phyloP scores from a whole-genome alignment of 1,140 invertebrate species.

The Eubasilissa regina region DNA sequence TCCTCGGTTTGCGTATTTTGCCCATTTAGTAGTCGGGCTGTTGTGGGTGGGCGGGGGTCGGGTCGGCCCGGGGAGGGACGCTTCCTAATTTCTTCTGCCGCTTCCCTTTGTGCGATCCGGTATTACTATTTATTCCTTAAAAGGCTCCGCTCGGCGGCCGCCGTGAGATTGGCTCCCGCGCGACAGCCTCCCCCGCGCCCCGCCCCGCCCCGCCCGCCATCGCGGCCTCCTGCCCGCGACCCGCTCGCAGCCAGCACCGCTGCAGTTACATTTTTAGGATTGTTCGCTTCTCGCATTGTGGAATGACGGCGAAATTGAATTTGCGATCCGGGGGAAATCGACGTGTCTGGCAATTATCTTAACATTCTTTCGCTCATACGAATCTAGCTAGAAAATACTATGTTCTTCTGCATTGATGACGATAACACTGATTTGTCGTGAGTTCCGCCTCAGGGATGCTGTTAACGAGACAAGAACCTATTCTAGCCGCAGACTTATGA shows the following conservation, averaged over 20 bases:
- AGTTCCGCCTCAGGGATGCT: too few species aligned
- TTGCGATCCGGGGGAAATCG: background rate
- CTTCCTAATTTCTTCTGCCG: constrained; percentile 54
- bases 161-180: constrained; percentile 48
- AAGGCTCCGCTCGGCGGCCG: constrained; percentile 48
- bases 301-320: constrained; percentile 26
- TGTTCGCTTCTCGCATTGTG: constrained; percentile 39
- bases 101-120: constrained; percentile 54
- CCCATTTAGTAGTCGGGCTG: constrained; percentile 50
- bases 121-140: constrained; percentile 56
- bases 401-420: background rate
- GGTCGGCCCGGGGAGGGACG: constrained; percentile 24
- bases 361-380: background rate
- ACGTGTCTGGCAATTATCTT: background rate
- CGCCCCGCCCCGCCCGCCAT: constrained; percentile 65
- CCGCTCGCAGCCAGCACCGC: constrained; percentile 62
- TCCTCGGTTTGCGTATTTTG: constrained; percentile 52
- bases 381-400: background rate
- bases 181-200: constrained; percentile 45
- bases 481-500: too few species aligned
- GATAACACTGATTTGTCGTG: background rate
- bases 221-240: constrained; percentile 65
- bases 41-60: constrained; percentile 14
- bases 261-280: constrained; percentile 38
- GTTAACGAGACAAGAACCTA: too few species aligned